These are phyloP conservation scores for Heliconius nattereri DNA, from an alignment of 1,140 invertebrate genomes.

Conservation along the genomic window DNA sequence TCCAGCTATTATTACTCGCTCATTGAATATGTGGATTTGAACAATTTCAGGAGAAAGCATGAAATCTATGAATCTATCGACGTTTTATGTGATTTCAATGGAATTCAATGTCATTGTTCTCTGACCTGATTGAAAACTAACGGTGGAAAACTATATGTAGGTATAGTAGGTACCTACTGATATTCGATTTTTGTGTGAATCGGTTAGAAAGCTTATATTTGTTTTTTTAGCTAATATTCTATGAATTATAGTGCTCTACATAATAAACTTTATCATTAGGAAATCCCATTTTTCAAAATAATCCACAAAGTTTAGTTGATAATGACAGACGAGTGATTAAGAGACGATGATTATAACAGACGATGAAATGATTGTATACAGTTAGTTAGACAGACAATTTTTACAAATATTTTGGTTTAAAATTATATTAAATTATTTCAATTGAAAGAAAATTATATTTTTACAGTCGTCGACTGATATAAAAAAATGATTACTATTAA, in stretches of 20 bases:
- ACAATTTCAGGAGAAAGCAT: constrained; percentile 57
- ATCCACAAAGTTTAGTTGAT: no score
- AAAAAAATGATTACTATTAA: no score
- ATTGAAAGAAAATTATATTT: no score
- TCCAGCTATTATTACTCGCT: constrained; percentile 35
- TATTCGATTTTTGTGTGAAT: not conserved
- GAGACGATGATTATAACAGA: no score
- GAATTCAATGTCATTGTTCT: constrained; percentile 42
- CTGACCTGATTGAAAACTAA: constrained; percentile 49
- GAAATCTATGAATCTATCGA: constrained; percentile 27
- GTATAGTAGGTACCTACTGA: not conserved
- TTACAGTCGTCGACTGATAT: no score
- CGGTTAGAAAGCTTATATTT: not conserved
- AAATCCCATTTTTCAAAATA: not conserved
- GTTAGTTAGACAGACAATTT: no score
- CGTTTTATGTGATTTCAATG: constrained; percentile 29
- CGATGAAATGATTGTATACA: no score
- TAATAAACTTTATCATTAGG: not conserved
- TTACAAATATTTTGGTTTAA: no score
- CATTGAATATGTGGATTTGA: constrained; percentile 33
- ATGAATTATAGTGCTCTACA: not conserved
- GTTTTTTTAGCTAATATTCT: not conserved
- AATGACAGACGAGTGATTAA: no score
- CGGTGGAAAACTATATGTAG: constrained; percentile 30
- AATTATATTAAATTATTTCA: no score